Evolutionary conservation across 2,888 invertebrate species (phyloP).

Genomic region (Eretmocerus hayati): DNA sequence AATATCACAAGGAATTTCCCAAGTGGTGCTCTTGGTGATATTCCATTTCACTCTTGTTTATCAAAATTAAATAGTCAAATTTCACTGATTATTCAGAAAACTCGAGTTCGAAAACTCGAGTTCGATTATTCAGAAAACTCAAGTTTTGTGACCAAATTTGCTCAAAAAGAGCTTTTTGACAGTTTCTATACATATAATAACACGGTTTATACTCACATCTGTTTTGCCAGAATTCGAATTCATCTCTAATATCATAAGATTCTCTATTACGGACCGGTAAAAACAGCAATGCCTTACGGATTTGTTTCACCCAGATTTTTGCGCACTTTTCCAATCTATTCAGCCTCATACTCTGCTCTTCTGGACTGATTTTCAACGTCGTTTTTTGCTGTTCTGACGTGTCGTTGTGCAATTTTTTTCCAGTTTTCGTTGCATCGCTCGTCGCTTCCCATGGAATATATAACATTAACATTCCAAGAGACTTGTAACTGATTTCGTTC

Average conservation of each 20-base stretch:
- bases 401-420: constrained; percentile 1
- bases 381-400: neutral
- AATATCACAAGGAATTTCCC: too few relatives aligned
- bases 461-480: constrained; percentile 51
- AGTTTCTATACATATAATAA: too few relatives aligned
- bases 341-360: constrained; percentile 24
- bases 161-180: too few relatives aligned
- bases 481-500: constrained; percentile 51
- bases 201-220: constrained; percentile 36
- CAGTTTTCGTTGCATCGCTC: neutral
- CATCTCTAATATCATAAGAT: constrained; percentile 35
- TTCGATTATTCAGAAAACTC: too few relatives aligned
- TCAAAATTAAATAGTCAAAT: too few relatives aligned
- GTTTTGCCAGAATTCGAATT: constrained; percentile 44
- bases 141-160: too few relatives aligned
- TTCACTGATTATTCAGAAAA: too few relatives aligned
- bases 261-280: constrained; percentile 15
- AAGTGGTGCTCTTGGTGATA: too few relatives aligned
- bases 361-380: too few relatives aligned
- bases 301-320: constrained; percentile 52
- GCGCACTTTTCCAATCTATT: constrained; percentile 35
- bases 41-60: too few relatives aligned
- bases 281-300: constrained; percentile 47
- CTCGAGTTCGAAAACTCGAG: too few relatives aligned
- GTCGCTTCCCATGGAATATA: constrained; percentile 46